A percentile compares a stretch with the other conserved stretches of the same genome.
Evolutionary conservation across 2,113 vertebrate species (phyloP).

Genomic region (Phylloscopus trochiloides): DNA sequence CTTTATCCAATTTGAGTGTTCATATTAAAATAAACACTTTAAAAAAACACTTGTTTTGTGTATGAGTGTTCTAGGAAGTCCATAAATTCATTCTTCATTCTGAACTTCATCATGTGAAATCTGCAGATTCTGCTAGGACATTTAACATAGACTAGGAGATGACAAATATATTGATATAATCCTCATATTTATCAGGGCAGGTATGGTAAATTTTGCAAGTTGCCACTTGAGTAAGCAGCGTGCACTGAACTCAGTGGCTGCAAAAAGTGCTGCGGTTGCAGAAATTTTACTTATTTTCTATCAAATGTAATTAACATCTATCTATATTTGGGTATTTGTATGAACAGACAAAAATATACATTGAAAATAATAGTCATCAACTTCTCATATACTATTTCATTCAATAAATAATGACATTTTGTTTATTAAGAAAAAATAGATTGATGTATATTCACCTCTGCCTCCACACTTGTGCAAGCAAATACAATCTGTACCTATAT

Average conservation of each 20-base stretch:
- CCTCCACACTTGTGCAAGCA: not conserved
- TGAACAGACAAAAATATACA: slow-evolving; percentile 14
- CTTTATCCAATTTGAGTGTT: not conserved
- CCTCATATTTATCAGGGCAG: slow-evolving; percentile 30
- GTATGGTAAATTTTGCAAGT: slow-evolving; percentile 49
- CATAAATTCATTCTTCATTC: not conserved
- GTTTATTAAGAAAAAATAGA: not conserved
- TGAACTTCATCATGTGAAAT: not conserved
- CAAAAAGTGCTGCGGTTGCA: slow-evolving; percentile 47
- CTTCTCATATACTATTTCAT: slow-evolving; percentile 13
- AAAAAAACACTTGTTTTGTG: not conserved
- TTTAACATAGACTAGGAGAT: slow-evolving; percentile 9
- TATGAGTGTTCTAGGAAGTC: not conserved
- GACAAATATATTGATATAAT: slow-evolving; percentile 26
- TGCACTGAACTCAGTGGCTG: slow-evolving; percentile 4
- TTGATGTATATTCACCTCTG: not conserved
- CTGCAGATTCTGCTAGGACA: not conserved
- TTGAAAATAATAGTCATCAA: slow-evolving; percentile 18
- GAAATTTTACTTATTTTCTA: slow-evolving; percentile 17
- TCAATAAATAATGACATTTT: not conserved
- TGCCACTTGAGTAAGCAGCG: slow-evolving; percentile 36
- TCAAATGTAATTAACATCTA: slow-evolving; percentile 14
- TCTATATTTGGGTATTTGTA: slow-evolving; percentile 21
- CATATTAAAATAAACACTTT: not conserved
- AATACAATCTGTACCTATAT: not conserved